Evolutionary conservation across 1,140 invertebrate species (phyloP), one percentile per base, ranked within the genome.

Genomic region (Cherax quadricarinatus): DNA sequence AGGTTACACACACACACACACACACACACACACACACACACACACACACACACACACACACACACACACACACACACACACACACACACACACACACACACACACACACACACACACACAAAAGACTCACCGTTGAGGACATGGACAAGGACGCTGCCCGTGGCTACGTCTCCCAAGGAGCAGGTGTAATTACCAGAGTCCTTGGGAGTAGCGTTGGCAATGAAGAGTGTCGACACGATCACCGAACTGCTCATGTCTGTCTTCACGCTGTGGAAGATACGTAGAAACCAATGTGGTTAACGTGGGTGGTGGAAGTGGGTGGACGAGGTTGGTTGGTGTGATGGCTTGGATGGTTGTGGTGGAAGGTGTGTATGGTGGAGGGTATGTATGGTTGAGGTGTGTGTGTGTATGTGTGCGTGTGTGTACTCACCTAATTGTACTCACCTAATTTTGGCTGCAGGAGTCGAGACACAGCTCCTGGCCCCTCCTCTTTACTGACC

Each of bases 171-270:
- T 73, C 97, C 97, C 86, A 98, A 95, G 41, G 97, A 96, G 94
- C 97, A 98, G 83, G 97, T 97, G 94, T 98, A 98, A 95, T 98
- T 98, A 48, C 97, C 97, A n/a, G 97, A 97, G 94, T 98, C 97
- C 93, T 96, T 96, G 93, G 96, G 96, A 94, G 97, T 97, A 53
- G 97, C 97, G 95, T 98, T 98, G 90, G 97, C 97, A 93, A 98
- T 98, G 95, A 97, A 97, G 80, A 98, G 96, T 24, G 97, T 96
- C 88, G 97, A 98, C 57, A 97, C 96, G 18, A 97, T 97, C 41
- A 97, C 97, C 93, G 97, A 97, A 16, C 96, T 96, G 82, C 97
- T 96, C 94, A 97, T 97, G 95, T 97, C 97, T 70, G 97, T 98
- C 95, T 97, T 98, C 51, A 98, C 97, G 94, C 97, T 98, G 96